Evolutionary conservation across 2,113 vertebrate genomes (phyloP).

Genomic region (Deroptyus accipitrinus): DNA sequence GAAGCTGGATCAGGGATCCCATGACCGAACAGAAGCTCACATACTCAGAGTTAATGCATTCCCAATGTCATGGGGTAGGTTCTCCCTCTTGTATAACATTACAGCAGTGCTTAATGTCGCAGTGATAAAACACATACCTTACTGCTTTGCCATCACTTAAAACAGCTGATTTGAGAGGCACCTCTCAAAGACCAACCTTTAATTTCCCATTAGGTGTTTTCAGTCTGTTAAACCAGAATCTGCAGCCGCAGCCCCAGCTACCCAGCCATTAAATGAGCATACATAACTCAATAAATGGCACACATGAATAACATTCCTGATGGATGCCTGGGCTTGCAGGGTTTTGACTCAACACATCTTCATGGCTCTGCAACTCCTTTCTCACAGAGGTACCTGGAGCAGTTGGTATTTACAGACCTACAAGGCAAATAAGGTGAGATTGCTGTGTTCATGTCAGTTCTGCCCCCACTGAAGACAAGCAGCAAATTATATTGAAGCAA

Average conservation of each 20-base stretch:
- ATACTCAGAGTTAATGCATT: not conserved
- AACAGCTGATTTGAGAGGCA: not conserved
- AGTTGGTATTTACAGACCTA: not conserved
- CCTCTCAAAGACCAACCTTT: not conserved
- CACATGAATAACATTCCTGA: not conserved
- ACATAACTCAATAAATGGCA: not conserved
- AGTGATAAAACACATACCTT: not conserved
- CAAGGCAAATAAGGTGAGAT: not conserved
- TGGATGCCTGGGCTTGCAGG: not conserved
- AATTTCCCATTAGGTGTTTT: not conserved
- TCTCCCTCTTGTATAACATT: not conserved
- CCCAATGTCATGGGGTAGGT: not conserved
- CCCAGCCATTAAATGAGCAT: not conserved
- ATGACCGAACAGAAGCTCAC: not conserved
- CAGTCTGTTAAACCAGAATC: not conserved
- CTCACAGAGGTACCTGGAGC: not conserved
- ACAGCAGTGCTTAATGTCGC: not conserved
- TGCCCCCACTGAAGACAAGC: not conserved
- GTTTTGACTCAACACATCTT: not conserved
- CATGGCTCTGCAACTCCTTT: not conserved
- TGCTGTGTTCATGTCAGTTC: not conserved
- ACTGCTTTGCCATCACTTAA: not conserved
- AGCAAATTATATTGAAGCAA: not conserved
- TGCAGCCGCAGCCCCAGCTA: not conserved
- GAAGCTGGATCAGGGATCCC: not conserved